Base-by-base conservation (phyloP, 1,140 invertebrate genomes). In the Trigoniulus corallinus region DNA sequence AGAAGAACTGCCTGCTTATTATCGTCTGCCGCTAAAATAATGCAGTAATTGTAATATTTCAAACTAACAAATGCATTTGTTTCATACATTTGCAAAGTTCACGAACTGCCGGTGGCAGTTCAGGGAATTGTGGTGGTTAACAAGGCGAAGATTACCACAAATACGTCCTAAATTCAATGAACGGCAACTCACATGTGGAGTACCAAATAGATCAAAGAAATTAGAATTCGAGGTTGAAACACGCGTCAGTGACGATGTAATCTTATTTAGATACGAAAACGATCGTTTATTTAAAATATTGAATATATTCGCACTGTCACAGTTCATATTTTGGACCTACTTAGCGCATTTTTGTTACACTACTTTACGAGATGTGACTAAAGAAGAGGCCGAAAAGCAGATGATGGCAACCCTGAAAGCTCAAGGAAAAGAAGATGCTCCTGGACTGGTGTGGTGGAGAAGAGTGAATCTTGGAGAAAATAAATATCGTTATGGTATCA, bases 291-390 rank as follows among this genome's bases (percentile, higher is more conserved):
- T 72, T 59, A 74, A 67, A 54, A 67, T 77, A 27, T 63, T 84
- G 39, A 81, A 79, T 57, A 55, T 77, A 18, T 84, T 83, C 64
- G 79, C 75, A 1, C 50, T 81, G 13, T 67, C 73, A 1, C 82
- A 84, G 60, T 82, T 82, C 61, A 66, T 74, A 26, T 82, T 84
- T 65, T 84, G 81, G 81, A 66, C 66, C 0, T 81, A 82, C 64
- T 62, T 83, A n/a, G 75, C 76, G 1, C 59, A 77, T 44, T 79
- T 77, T 62, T 67, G 77, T 1, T 77, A 72, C 47, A 74, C 73
- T 15, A 69, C 71, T 1, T 61, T 84, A 3, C 74, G 66, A 60
- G 76, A 82, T 70, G 72, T 66, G 1, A 73, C 73, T 10, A 69
- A 73, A 1, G 52, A 62, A 47, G 58, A 58, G 4, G 12, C 23